These are phyloP conservation scores for Sprattus sprattus DNA, from an alignment of 2,113 vertebrate species.

Conservation along the genomic window DNA sequence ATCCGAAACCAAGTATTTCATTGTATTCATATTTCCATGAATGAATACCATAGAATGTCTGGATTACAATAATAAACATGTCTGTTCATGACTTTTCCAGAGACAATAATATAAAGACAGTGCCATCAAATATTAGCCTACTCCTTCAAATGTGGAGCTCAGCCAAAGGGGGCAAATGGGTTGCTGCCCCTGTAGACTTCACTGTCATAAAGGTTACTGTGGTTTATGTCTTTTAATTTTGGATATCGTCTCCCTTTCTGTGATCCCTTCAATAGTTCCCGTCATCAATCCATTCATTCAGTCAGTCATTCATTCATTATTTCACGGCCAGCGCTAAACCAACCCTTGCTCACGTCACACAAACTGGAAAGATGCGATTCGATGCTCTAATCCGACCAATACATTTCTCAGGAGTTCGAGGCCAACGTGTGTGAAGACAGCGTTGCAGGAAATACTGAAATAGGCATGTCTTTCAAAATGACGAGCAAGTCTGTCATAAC, in stretches of 20 bases:
- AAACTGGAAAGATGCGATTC: slow-evolving; percentile 30
- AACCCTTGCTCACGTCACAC: slow-evolving; percentile 42
- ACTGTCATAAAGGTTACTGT: no score
- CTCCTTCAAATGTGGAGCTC: no score
- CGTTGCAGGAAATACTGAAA: background rate
- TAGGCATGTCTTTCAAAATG: background rate
- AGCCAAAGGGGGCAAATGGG: no score
- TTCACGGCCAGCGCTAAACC: background rate
- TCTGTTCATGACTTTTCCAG: no score
- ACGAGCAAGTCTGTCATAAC: background rate
- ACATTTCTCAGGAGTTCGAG: background rate
- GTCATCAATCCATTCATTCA: slow-evolving; percentile 3
- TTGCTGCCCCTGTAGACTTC: no score
- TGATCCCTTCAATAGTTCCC: background rate
- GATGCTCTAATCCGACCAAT: slow-evolving; percentile 30
- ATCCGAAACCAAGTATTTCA: no score
- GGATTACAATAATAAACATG: no score
- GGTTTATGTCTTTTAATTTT: background rate
- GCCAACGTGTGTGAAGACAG: background rate
- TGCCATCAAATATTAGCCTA: no score
- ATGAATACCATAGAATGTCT: no score
- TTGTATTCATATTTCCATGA: no score
- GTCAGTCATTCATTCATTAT: slow-evolving; percentile 8
- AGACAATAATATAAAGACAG: no score
- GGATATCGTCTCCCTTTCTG: background rate